These are phyloP conservation scores for Hylyphantes graminicola DNA, from an alignment of 1,140 invertebrate species.

Conservation along the genomic window DNA sequence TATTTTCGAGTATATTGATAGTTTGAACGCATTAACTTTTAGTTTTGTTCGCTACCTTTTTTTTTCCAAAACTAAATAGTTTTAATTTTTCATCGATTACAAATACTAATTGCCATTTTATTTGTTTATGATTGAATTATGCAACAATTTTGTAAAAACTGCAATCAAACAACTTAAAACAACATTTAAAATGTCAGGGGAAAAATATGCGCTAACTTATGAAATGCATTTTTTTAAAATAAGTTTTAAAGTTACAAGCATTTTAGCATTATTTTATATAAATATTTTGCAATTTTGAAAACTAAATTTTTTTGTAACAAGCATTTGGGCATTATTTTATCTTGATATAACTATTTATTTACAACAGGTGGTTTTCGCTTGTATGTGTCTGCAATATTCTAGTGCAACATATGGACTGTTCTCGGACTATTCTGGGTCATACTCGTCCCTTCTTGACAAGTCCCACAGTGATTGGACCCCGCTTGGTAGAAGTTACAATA, in stretches of 20 bases:
- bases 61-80: no score
- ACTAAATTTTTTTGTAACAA: not conserved
- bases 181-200: not conserved
- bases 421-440: not conserved
- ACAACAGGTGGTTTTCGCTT: slow-evolving; percentile 10
- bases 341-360: slow-evolving; percentile 8
- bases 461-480: not conserved
- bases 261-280: not conserved
- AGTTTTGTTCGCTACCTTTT: no score
- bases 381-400: not conserved
- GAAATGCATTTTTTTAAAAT: not conserved
- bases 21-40: no score
- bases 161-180: not conserved
- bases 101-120: not conserved
- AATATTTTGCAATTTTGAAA: not conserved
- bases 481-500: not conserved
- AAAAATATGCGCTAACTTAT: not conserved
- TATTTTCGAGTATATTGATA: no score
- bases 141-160: not conserved
- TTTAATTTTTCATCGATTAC: no score
- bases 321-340: not conserved
- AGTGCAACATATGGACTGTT: slow-evolving; percentile 21
- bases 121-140: not conserved
- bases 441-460: not conserved
- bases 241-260: not conserved